These are phyloP conservation scores for Trisateles emortualis DNA, from an alignment of 2,888 invertebrate species.

Conservation along the genomic window DNA sequence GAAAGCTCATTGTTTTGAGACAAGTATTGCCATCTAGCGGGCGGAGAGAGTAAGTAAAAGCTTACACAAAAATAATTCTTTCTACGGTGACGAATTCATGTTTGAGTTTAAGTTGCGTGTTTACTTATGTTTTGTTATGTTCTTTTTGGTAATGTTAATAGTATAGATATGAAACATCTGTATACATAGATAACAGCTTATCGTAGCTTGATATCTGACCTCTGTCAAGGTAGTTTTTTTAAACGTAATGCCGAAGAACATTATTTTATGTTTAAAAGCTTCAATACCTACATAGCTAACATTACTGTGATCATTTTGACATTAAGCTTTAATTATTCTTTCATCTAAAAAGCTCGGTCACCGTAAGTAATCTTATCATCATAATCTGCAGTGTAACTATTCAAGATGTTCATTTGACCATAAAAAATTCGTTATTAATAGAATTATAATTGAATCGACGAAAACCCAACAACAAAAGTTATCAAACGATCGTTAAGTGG, in stretches of 20 bases:
- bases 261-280: background rate
- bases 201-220: conserved; percentile 14
- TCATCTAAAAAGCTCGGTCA: conserved; percentile 49
- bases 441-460: conserved; percentile 66
- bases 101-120: conserved; percentile 7
- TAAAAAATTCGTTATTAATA: conserved; percentile 58
- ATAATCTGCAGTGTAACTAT: conserved; percentile 55
- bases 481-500: conserved; percentile 75
- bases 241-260: too few relatives aligned
- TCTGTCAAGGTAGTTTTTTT: conserved; percentile 9
- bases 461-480: conserved; percentile 68
- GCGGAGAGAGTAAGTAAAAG: conserved; percentile 28
- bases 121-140: conserved; percentile 10
- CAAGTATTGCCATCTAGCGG: conserved; percentile 74
- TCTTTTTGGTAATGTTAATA: background rate
- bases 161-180: conserved; percentile 13
- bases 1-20: conserved; percentile 65
- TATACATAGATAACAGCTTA: conserved; percentile 16
- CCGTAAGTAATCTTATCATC: conserved; percentile 58
- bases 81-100: conserved; percentile 22
- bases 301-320: conserved; percentile 37
- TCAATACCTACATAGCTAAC: background rate
- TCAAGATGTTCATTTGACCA: conserved; percentile 46
- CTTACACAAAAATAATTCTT: conserved; percentile 25
- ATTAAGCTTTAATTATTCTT: conserved; percentile 40